phyloP scores from a whole-genome alignment of 1,140 invertebrate genomes.

The Leptestheria dahalacensis region DNA sequence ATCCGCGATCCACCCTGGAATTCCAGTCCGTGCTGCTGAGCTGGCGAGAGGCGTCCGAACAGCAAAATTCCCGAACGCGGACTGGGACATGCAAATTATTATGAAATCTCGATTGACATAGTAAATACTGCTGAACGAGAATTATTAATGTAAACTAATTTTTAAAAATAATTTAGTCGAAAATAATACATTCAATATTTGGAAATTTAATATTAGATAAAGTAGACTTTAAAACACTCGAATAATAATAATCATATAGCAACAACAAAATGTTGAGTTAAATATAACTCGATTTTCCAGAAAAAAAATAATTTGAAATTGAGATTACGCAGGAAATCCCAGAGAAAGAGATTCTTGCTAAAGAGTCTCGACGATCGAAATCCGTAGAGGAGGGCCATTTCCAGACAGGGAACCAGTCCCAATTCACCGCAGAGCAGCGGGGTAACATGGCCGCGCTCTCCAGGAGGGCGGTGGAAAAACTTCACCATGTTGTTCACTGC shows the following conservation, averaged over 20 bases:
- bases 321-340: slow-evolving; percentile 94
- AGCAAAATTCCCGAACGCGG: slow-evolving; percentile 33
- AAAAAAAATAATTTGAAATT: no score
- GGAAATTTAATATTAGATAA: no score
- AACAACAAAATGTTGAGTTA: no score
- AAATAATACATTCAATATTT: no score
- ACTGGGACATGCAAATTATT: no score
- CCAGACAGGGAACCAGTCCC: slow-evolving; percentile 80
- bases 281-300: no score
- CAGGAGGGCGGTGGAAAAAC: slow-evolving; percentile 67
- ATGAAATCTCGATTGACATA: no score
- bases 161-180: no score
- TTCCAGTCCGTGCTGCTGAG: slow-evolving; percentile 28
- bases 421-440: slow-evolving; percentile 84
- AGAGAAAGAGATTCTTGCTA: slow-evolving; percentile 85
- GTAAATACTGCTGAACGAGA: no score
- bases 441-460: slow-evolving; percentile 64
- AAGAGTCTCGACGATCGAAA: slow-evolving; percentile 85
- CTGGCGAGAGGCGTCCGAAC: slow-evolving; percentile 61
- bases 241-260: no score
- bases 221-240: no score
- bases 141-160: no score
- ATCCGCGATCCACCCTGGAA: slow-evolving; percentile 53
- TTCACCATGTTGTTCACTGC: slow-evolving; percentile 94
- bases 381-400: slow-evolving; percentile 85